Base-by-base conservation (phyloP, 2,888 invertebrate genomes). In the Limnephilus auricula region DNA sequence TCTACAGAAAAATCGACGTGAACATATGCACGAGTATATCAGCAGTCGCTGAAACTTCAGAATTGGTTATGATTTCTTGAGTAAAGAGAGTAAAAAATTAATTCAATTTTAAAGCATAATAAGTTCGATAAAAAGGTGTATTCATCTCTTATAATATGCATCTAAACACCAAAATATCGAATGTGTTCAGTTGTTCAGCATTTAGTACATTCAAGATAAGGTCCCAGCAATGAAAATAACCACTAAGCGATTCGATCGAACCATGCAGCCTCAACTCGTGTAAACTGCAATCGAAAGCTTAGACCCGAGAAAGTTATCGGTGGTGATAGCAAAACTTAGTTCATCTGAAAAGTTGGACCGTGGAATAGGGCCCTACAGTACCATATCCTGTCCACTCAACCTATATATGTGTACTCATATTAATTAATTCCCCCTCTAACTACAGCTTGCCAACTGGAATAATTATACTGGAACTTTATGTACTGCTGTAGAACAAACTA, bases 311-410 rank as follows among this genome's bases (percentile, higher is more conserved):
- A n/a, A 65, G 65, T 25, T 65, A 65, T 65, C 9, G 65, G 65
- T 65, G 25, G 80, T 89, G 79, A 82, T 90, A 45, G 86, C 37
- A 40, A 91, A 92, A 91, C 91, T 92, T 92, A 89, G 89, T 89
- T 90, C 92, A 92, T 92, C 90, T 91, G 83, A 91, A 92, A 92
- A 92, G 92, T 89, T 91, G 45, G 79, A 32, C 34, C n/a, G 18
- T 45, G 84, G 34, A 34, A 79, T n/a, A 88, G 90, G 84, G 31
- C 86, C 78, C 89, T 86, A 25, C 25, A 65, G 86, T 80, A 86
- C 90, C 79, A 89, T 90, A 90, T 86, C 87, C 45, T 40, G 90
- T 90, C 90, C 90, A 87, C 87, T 90, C 90, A 85, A 84, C 90
- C 85, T 34, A 3, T 45, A n/a, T 31, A 50, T 50, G 87, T 87